Conservation (phyloP, 2,888 invertebrate genomes). For the Plusia festucae region DNA sequence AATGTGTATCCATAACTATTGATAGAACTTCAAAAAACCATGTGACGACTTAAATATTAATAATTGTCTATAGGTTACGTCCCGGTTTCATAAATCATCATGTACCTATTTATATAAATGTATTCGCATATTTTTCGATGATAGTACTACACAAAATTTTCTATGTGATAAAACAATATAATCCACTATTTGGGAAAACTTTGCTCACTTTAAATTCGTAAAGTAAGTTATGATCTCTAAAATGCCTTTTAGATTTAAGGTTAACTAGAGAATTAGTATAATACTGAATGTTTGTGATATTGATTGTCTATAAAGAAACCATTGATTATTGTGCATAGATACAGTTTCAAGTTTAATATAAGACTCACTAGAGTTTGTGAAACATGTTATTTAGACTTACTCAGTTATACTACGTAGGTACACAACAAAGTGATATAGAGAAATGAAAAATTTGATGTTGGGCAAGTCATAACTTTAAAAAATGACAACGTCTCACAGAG, state of each 20-base stretch:
- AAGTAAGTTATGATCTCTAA: conserved; percentile 78
- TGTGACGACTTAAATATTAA: conserved; percentile 16
- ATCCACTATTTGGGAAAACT: conserved; percentile 38
- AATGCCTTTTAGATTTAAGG: conserved; percentile 80
- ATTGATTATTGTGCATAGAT: conserved; percentile 34
- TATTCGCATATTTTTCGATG: conserved; percentile 23
- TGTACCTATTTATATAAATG: conserved; percentile 25
- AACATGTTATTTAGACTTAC: not conserved
- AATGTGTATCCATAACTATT: not conserved
- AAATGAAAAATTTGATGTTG: not conserved
- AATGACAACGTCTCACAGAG: not conserved
- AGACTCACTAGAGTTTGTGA: conserved; percentile 15
- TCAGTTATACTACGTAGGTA: conserved; percentile 2
- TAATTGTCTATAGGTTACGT: conserved; percentile 16
- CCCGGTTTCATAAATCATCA: conserved; percentile 20
- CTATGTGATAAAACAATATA: conserved; percentile 30
- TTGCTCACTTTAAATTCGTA: conserved; percentile 59
- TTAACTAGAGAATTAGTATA: conserved; percentile 67
- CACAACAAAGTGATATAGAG: not conserved
- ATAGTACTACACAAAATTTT: conserved; percentile 14
- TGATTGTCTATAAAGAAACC: conserved; percentile 53
- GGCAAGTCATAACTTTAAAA: not conserved
- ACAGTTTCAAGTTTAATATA: conserved; percentile 37
- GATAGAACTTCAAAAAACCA: not conserved
- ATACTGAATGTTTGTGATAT: conserved; percentile 79